Conservation (phyloP, 2,113 vertebrate species). For the Dicaeum eximium region DNA sequence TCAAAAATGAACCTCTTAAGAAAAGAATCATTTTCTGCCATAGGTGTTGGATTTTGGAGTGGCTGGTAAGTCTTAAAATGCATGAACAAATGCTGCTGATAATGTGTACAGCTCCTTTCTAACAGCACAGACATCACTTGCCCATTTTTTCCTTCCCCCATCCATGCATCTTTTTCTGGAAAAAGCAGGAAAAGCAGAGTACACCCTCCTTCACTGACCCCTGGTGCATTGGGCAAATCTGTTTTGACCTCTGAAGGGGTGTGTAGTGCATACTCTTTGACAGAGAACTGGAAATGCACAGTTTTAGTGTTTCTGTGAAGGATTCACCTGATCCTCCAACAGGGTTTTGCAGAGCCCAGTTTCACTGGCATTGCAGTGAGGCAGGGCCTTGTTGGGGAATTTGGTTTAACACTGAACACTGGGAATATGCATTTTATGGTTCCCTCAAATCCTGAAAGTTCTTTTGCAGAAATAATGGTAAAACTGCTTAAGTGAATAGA, state of each 20-base stretch:
- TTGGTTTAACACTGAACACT: background rate
- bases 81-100: background rate
- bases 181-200: background rate
- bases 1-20: background rate
- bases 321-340: background rate
- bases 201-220: background rate
- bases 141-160: background rate
- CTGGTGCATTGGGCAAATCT: background rate
- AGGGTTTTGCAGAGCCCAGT: background rate
- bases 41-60: background rate
- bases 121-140: background rate
- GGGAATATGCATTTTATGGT: background rate
- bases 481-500: background rate
- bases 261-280: background rate
- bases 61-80: background rate
- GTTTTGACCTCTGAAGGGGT: background rate
- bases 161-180: background rate
- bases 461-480: background rate
- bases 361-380: background rate
- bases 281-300: background rate
- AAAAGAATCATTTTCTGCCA: background rate
- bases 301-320: background rate
- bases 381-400: accelerated
- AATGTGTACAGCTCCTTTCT: background rate
- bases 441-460: background rate